Evolutionary conservation across 2,888 invertebrate genomes (phyloP).

Genomic region (Himalopsyche kuldschensis): DNA sequence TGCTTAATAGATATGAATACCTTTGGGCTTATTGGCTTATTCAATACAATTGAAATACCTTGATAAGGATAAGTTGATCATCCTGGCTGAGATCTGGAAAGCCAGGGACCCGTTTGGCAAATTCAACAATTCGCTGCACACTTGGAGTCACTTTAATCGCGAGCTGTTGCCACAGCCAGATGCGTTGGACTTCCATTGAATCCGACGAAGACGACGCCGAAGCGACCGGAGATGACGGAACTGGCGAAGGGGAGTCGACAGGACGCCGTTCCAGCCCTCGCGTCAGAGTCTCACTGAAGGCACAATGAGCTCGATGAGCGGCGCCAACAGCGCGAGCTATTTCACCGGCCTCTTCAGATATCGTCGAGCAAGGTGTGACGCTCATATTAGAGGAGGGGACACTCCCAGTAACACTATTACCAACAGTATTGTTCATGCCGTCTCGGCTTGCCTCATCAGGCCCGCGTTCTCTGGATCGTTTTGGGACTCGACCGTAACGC

Average conservation of each 20-base stretch:
- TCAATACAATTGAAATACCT: constrained; percentile 54
- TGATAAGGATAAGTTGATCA: constrained; percentile 94
- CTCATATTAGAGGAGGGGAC: constrained; percentile 38
- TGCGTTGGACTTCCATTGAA: constrained; percentile 71
- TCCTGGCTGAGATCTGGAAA: constrained; percentile 90
- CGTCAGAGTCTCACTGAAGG: constrained; percentile 84
- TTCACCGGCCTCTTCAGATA: constrained; percentile 30
- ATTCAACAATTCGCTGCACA: constrained; percentile 93
- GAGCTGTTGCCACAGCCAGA: constrained; percentile 87
- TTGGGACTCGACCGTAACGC: constrained; percentile 94
- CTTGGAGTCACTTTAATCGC: constrained; percentile 85
- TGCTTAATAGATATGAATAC: too few relatives aligned
- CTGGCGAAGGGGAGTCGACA: constrained; percentile 55
- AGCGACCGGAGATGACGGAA: neutral
- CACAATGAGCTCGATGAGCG: constrained; percentile 86
- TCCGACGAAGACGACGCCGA: constrained; percentile 50
- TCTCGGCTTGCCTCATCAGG: constrained; percentile 56
- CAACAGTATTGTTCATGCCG: constrained; percentile 47
- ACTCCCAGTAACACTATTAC: constrained; percentile 39
- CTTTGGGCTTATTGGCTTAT: too few relatives aligned
- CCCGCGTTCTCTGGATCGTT: constrained; percentile 82
- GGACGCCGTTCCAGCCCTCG: constrained; percentile 70
- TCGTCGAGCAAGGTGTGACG: constrained; percentile 32
- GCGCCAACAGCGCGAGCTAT: constrained; percentile 46
- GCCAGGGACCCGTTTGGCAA: constrained; percentile 92